Conservation (phyloP, 1,140 invertebrate species). For the Nilaparvata lugens region DNA sequence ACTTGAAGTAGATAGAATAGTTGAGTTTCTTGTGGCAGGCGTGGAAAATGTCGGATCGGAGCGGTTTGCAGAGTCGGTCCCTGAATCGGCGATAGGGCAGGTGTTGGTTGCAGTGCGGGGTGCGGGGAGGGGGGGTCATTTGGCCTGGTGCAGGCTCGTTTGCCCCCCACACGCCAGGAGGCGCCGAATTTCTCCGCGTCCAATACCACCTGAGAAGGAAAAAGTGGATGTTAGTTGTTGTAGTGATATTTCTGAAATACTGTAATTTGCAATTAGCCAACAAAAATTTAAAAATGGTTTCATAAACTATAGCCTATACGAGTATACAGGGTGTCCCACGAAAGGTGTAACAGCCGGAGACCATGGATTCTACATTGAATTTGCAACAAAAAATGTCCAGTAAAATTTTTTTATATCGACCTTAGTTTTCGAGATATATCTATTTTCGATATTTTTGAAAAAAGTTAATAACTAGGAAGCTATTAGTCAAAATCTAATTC, state of each 20-base stretch:
- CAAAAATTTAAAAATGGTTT: too few species aligned
- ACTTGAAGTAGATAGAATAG: conserved; percentile 65
- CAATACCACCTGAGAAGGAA: conserved; percentile 22
- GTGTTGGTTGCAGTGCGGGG: conserved; percentile 21
- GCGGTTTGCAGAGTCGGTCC: conserved; percentile 28
- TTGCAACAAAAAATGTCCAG: too few species aligned
- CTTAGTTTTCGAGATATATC: too few species aligned
- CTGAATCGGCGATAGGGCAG: conserved; percentile 25
- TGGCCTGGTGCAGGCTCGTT: conserved; percentile 49
- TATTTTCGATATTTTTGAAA: too few species aligned
- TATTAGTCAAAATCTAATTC: too few species aligned
- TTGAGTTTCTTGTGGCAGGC: conserved; percentile 65
- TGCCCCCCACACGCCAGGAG: conserved; percentile 76
- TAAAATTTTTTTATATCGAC: too few species aligned
- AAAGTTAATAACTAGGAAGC: too few species aligned
- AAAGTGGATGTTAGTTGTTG: background rate
- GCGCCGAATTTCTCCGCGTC: conserved; percentile 66
- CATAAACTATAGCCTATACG: too few species aligned
- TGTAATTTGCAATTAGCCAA: too few species aligned
- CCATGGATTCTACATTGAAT: too few species aligned
- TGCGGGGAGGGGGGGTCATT: conserved; percentile 36
- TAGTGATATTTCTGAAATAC: background rate
- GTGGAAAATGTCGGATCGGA: conserved; percentile 45
- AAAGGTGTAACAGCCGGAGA: too few species aligned
- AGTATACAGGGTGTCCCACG: too few species aligned